These are phyloP conservation scores for Eublepharis macularius DNA, from an alignment of 2,113 vertebrate genomes.

Conservation along the genomic window DNA sequence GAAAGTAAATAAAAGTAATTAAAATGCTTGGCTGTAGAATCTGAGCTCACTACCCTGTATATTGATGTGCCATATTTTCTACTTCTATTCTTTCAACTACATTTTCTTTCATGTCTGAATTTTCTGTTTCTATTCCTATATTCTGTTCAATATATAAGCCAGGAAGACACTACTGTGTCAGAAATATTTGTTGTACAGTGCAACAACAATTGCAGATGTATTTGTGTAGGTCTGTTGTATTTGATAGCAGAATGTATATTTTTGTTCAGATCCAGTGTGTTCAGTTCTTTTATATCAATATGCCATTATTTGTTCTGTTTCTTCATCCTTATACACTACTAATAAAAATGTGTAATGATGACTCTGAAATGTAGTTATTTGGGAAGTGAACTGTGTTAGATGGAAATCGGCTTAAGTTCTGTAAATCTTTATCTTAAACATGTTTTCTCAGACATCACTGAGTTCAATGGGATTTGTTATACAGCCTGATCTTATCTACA, in stretches of 20 bases:
- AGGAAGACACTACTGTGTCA: constrained; percentile 33
- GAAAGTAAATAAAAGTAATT: neutral
- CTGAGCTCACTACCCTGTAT: constrained; percentile 23
- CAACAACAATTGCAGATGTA: constrained; percentile 1
- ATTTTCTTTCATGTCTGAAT: constrained; percentile 40
- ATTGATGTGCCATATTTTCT: constrained; percentile 33
- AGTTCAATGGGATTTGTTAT: neutral
- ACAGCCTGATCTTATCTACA: neutral
- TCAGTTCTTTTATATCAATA: constrained; percentile 10
- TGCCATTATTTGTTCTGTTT: constrained; percentile 7
- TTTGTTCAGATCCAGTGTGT: neutral
- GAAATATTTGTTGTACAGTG: constrained; percentile 40
- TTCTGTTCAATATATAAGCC: constrained; percentile 42
- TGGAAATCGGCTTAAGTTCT: neutral
- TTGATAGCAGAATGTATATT: constrained; percentile 24
- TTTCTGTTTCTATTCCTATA: constrained; percentile 9
- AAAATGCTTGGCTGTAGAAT: constrained; percentile 38
- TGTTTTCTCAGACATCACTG: neutral
- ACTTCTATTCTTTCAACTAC: constrained; percentile 20
- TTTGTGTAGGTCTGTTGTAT: constrained; percentile 10
- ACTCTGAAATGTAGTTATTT: constrained; percentile 33
- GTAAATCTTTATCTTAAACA: neutral
- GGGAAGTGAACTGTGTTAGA: constrained; percentile 11
- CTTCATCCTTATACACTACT: neutral
- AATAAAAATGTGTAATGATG: constrained; percentile 24